Percentiles rank a stretch among this genome's conserved stretches.
Evolutionary conservation across 2,797 vertebrate species (phyloP).

Genomic region (Erpetoichthys calabaricus): DNA sequence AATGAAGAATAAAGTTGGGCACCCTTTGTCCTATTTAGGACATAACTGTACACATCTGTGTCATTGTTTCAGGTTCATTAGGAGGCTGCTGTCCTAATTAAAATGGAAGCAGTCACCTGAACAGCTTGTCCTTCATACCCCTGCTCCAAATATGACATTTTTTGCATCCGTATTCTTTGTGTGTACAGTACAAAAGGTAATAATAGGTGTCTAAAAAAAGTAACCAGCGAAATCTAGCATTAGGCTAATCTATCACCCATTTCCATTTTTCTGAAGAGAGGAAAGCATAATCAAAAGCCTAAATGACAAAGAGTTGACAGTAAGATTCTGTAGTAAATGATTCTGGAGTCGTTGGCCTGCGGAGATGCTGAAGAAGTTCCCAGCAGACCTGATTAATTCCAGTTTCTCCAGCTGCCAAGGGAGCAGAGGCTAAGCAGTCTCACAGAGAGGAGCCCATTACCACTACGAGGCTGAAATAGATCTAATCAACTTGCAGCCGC

Average conservation of each 20-base stretch:
- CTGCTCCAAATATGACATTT: conserved; percentile 23
- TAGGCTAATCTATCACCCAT: conserved; percentile 81
- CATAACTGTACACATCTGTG: conserved; percentile 23
- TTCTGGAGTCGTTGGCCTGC: conserved; percentile 92
- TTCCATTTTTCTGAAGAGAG: conserved; percentile 62
- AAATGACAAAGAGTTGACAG: conserved; percentile 99
- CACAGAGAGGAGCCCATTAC: conserved; percentile 96
- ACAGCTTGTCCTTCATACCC: conserved; percentile 30
- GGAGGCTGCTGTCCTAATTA: conserved; percentile 41
- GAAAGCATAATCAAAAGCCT: conserved; percentile 86
- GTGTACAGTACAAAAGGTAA: conserved; percentile 55
- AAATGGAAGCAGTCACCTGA: conserved; percentile 37
- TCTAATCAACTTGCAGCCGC: conserved; percentile 90
- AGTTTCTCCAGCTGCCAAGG: conserved; percentile 85
- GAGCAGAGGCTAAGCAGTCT: conserved; percentile 84
- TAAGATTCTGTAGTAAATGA: conserved; percentile 98
- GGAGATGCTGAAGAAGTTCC: conserved; percentile 83
- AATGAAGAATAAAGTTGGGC: conserved; percentile 36
- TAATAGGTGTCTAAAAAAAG: conserved; percentile 63
- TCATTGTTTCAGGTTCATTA: conserved; percentile 33
- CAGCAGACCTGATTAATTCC: conserved; percentile 99
- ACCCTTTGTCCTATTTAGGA: conserved; percentile 42
- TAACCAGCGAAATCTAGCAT: conserved; percentile 63
- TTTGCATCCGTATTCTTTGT: conserved; percentile 37
- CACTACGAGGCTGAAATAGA: conserved; percentile 80